phyloP scores from a whole-genome alignment of 2,113 vertebrate genomes.

The Taurulus bubalis region DNA sequence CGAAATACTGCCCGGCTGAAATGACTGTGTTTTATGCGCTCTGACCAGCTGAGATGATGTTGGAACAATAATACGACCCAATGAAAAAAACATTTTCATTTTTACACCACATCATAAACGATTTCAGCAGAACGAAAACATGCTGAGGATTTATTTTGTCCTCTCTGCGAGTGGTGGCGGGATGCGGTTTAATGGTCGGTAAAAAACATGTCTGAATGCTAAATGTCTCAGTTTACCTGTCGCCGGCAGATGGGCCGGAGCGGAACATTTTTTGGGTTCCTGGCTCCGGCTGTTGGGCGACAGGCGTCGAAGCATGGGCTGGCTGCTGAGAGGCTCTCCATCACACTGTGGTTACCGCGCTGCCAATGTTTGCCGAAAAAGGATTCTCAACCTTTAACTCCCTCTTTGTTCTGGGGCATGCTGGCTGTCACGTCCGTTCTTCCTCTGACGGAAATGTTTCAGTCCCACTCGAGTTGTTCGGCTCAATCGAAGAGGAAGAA shows the following conservation, averaged over 20 bases:
- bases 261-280: slow-evolving; percentile 17
- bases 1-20: slow-evolving; percentile 43
- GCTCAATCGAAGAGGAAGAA: neutral
- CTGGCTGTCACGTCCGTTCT: neutral
- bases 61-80: neutral
- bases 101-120: slow-evolving; percentile 6
- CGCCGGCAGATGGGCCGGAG: slow-evolving; percentile 35
- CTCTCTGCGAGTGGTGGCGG: neutral
- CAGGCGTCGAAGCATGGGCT: slow-evolving; percentile 27
- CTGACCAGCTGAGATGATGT: slow-evolving; percentile 19
- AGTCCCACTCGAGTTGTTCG: neutral
- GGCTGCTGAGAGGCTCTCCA: slow-evolving; percentile 34
- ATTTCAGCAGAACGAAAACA: no score
- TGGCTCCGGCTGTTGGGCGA: slow-evolving; percentile 20
- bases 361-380: no score
- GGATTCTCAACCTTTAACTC: slow-evolving; percentile 15
- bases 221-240: slow-evolving; percentile 37
- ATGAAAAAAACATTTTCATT: neutral
- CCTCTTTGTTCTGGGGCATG: no score
- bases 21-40: slow-evolving; percentile 32
- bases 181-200: slow-evolving; percentile 7
- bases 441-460: neutral
- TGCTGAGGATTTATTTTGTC: neutral
- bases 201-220: slow-evolving; percentile 29
- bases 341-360: no score